Evolutionary conservation across 2,113 vertebrate species (phyloP), one percentile per base, ranked within the genome.

Genomic region (Prinia subflava): DNA sequence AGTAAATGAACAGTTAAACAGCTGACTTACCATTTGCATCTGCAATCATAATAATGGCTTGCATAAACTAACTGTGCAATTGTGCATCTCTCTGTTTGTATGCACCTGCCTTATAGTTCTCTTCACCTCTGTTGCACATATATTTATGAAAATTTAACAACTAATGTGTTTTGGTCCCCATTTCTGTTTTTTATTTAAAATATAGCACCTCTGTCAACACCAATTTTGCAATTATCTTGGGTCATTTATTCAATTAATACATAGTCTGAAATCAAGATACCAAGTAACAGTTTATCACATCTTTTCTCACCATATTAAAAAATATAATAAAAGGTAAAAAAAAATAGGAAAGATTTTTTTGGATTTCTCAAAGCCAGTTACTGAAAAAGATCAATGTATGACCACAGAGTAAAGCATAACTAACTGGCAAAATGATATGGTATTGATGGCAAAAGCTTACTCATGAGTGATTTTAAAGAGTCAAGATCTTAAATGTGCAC

Each of bases 1-100:
- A 93, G 83, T 93, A 96, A 96, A 92, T 95, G 92, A 95, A 96
- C 88, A 91, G 95, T 93, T 94, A 92, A 96, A 92, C 85, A 97
- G 92, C 94, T 96, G 90, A 96, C 90, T 97, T 93, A 83, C 17
- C 83, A 83, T 96, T 97, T 90, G 41, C 88, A 94, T 96, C 84
- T 96, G 88, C 90, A 94, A 87, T 92, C 88, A 82, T 78, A 83
- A 86, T 94, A 93, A 95, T 95, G 62, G 46, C 65, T 87, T 92
- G 86, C 65, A 93, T 75, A 92, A 81, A 78, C 75, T 80, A 85
- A 69, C 79, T 78, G 31, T 90, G 76, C 68, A 94, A 83, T 89
- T 93, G 79, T 90, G 57, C 8, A 25, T 71, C 47, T 64, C 37
- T 46, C 94, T 96, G 92, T 95, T 73, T 89, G 41, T 37, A 56